These are phyloP conservation scores for Neopipo cinnamomea DNA, from an alignment of 2,113 vertebrate species.

Conservation along the genomic window DNA sequence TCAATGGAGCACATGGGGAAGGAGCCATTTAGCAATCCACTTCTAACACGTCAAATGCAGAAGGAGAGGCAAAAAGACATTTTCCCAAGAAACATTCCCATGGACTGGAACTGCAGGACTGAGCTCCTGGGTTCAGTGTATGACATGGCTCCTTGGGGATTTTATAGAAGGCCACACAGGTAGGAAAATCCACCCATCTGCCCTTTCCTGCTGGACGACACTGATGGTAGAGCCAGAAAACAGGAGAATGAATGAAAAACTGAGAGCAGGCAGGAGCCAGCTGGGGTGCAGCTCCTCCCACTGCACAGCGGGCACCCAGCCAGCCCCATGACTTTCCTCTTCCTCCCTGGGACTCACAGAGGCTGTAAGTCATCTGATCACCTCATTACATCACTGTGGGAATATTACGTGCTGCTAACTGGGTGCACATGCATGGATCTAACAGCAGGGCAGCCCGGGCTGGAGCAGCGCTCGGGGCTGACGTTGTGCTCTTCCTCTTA, in stretches of 20 bases:
- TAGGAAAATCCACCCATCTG: neutral
- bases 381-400: neutral
- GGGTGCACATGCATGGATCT: neutral
- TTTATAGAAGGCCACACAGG: neutral
- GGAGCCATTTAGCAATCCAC: neutral
- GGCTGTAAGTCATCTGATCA: neutral
- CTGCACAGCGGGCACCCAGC: neutral
- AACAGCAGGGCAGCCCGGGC: neutral
- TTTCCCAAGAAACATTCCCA: rapidly evolving
- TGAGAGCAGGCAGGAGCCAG: neutral
- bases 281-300: neutral
- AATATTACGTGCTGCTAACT: neutral
- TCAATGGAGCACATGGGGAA: neutral
- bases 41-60: neutral
- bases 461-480: neutral
- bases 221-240: rapidly evolving
- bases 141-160: rapidly evolving
- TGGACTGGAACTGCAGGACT: neutral
- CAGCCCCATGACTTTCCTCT: neutral
- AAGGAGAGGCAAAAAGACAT: neutral
- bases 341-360: neutral
- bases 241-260: neutral
- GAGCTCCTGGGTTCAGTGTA: rapidly evolving
- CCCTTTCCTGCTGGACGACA: rapidly evolving
- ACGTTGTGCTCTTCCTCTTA: neutral